Conservation (phyloP, 2,113 vertebrate species). For the Myrmecobius fasciatus region DNA sequence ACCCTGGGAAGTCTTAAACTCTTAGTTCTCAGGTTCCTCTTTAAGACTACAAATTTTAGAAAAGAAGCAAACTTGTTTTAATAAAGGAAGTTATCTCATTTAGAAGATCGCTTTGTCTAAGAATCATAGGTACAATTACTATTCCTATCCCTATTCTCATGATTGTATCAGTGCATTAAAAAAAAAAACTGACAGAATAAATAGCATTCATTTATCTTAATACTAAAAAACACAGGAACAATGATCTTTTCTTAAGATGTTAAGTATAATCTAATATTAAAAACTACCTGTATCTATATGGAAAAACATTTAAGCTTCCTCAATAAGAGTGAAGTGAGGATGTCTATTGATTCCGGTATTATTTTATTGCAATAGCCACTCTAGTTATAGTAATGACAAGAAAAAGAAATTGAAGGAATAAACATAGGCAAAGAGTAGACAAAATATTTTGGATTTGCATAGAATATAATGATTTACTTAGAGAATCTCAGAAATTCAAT, state of each 20-base stretch:
- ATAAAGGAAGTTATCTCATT: not conserved
- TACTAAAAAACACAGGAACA: not conserved
- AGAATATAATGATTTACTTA: not conserved
- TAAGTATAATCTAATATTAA: not conserved
- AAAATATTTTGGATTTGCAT: not conserved
- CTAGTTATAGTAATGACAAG: not conserved
- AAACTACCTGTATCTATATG: not conserved
- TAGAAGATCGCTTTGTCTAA: not conserved
- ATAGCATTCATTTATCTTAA: not conserved
- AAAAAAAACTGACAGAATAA: not conserved
- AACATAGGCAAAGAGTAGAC: not conserved
- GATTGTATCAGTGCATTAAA: not conserved
- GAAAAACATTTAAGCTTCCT: not conserved
- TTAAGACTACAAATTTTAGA: not conserved
- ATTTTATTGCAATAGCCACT: not conserved
- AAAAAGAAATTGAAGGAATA: not conserved
- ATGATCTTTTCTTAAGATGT: not conserved
- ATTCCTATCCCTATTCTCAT: not conserved
- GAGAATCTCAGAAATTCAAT: not conserved
- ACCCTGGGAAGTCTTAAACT: not conserved
- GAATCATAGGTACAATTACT: not conserved
- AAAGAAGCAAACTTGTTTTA: not conserved
- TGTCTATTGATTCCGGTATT: not conserved
- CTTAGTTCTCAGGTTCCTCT: not conserved
- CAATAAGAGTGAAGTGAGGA: not conserved